Base-by-base conservation (phyloP, 2,797 vertebrate species). In the Silurus lanzhouensis region DNA sequence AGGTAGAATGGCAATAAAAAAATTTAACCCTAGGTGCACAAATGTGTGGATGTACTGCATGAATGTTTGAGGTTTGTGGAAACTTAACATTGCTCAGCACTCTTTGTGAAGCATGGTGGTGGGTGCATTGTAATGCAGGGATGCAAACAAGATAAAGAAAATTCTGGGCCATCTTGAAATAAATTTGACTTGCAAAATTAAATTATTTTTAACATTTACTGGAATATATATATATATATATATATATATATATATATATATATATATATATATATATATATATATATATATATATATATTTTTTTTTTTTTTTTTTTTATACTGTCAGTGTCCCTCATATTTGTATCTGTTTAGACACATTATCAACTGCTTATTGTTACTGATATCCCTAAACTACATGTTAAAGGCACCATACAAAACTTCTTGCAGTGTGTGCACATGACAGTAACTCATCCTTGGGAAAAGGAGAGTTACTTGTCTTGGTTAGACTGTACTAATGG, bases 361-460 rank as follows among this genome's bases (percentile, higher is more conserved):
- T 57, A 3, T 46, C 31, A 38, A 38, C 31, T 3, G 31, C 31
- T 38, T 38, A 38, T 38, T 38, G 31, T 38, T 38, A 38, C 31
- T 38, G 31, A 38, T 38, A 38, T 38, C 31, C 31, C 31, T 38
- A 3, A 38, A 38, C 31, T 3, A 71, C 76, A 84, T 63, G 61
- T 38, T 70, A 57, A 48, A 60, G 44, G 10, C 14, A 60, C 25
- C 31, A 70, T 71, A n/a, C 9, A 46, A 48, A 14, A 46, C 48
- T 46, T 48, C 0, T 13, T 72, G 1, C 68, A 46, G 22, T 63
- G 46, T 72, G 31, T 44, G 75, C 52, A 55, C 5, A 15, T 8
- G n/a, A 17, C 31, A 84, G 9, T 84, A 31, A 80, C 52, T 84
- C 74, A 79, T 77, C 46, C 46, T 74, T 6, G 20, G 10, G 27